Conservation (phyloP, 1,140 invertebrate species). For the Hypsibius dujardini region DNA sequence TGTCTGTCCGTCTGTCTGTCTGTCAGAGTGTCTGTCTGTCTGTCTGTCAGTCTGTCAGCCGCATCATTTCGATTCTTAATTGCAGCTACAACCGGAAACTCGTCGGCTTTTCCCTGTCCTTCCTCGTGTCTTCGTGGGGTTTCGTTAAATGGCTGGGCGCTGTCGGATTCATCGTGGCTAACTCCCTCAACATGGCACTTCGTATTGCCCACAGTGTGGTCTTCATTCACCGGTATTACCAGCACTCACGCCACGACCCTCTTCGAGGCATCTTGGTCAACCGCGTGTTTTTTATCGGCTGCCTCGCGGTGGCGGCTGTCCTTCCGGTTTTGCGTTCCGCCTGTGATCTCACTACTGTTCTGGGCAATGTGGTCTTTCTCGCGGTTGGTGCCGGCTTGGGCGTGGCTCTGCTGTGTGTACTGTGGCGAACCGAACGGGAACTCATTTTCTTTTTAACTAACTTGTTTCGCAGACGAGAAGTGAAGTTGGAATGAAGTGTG, state of each 20-base stretch:
- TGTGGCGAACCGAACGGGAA: conserved; percentile 4
- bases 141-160: conserved; percentile 61
- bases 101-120: conserved; percentile 66
- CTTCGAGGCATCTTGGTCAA: background rate
- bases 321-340: background rate
- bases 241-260: background rate
- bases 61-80: conserved; percentile 17
- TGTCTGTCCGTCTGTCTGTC: no score
- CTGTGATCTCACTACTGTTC: background rate
- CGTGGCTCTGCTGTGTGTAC: background rate
- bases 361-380: background rate
- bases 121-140: conserved; percentile 58
- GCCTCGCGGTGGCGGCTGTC: background rate
- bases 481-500: background rate
- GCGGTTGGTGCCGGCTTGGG: background rate
- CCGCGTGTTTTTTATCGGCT: background rate
- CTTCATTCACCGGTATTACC: background rate
- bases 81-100: conserved; percentile 66
- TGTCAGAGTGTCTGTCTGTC: no score
- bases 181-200: conserved; percentile 74
- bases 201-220: conserved; percentile 51
- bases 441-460: background rate
- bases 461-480: background rate
- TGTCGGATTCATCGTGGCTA: conserved; percentile 80
- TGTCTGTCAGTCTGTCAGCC: no score